Base-by-base conservation (phyloP, 2,888 invertebrate species). In the Ypsolopha scabrella region DNA sequence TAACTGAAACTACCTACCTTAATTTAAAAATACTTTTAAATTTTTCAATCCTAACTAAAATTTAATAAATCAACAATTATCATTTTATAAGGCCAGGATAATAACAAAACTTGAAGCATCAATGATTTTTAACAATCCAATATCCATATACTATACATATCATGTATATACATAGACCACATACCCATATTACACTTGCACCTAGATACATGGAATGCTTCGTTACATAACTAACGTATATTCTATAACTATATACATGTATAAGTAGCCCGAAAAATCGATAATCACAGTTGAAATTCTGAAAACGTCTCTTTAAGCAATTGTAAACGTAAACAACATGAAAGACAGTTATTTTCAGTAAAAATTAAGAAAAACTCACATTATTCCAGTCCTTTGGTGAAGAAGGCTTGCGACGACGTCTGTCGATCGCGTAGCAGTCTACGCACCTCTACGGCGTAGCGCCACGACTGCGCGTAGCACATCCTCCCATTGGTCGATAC, bases 391-490 rank as follows among this genome's bases (percentile, higher is more conserved):
- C 76, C 74, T 75, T 72, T 68, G 75, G 72, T 74, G 77, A 72
- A 75, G 79, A 79, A 77, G 79, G 72, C 70, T 68, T 73, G 69
- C 65, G 68, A 76, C 73, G 71, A 72, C 79, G 75, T 83, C 83
- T 83, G 83, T 77, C 78, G 79, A 74, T 74, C 70, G 68, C 65
- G 74, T 72, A 74, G 77, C 76, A 39, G 39, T 24, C 79, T 78
- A 79, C 82, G 65, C 79, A 65, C 70, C 67, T 68, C 70, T 67
- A 67, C 63, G 67, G 54, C 65, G 66, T 63, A 65, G 64, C 57
- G 72, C 72, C 67, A 85, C 85, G 85, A 65, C 85, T 86, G 85
- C 85, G 85, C 85, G 77, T 68, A 70, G 71, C 74, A 70, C 56
- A 67, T 51, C 48, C 63, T 59, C 63, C 65, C 70, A 85, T 86